These are phyloP conservation scores for Poeciliopsis paucimaculata DNA, from an alignment of 2,797 vertebrate species.

Conservation along the genomic window DNA sequence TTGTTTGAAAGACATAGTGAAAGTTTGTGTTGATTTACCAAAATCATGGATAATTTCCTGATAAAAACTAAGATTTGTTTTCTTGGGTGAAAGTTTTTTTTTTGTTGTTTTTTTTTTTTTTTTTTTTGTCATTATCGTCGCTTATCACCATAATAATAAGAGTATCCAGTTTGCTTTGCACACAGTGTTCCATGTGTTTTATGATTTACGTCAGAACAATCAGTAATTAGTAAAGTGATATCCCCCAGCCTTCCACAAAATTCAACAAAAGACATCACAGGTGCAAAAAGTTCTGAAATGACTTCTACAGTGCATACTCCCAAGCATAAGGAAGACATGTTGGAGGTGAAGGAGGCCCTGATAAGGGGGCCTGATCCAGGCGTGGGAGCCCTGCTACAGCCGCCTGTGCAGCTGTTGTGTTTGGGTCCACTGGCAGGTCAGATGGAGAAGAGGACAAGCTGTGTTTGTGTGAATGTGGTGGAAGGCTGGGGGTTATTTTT, in stretches of 20 bases:
- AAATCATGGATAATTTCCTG: background rate
- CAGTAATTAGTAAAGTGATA: background rate
- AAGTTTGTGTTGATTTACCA: background rate
- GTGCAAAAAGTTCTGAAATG: background rate
- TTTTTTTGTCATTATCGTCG: background rate
- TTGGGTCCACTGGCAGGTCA: conserved; percentile 51
- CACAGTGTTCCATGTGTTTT: background rate
- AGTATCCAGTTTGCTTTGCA: background rate
- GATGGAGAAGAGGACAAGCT: conserved; percentile 53
- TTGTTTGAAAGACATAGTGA: background rate
- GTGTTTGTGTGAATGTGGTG: conserved; percentile 10
- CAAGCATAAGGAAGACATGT: background rate
- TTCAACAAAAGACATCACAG: background rate
- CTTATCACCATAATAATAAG: background rate
- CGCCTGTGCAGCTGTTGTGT: conserved; percentile 59
- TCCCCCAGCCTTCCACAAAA: background rate
- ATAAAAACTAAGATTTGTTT: background rate
- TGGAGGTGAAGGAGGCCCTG: background rate
- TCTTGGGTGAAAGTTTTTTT: background rate
- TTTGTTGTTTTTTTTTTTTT: background rate
- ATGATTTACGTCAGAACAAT: background rate
- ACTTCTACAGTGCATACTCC: background rate
- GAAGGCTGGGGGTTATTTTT: conserved; percentile 65
- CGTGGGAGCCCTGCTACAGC: conserved; percentile 4
- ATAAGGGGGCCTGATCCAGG: background rate